Evolutionary conservation across 2,888 invertebrate genomes (phyloP), one percentile per base, ranked within the genome.

Genomic region (Cheiracanthium punctorium): DNA sequence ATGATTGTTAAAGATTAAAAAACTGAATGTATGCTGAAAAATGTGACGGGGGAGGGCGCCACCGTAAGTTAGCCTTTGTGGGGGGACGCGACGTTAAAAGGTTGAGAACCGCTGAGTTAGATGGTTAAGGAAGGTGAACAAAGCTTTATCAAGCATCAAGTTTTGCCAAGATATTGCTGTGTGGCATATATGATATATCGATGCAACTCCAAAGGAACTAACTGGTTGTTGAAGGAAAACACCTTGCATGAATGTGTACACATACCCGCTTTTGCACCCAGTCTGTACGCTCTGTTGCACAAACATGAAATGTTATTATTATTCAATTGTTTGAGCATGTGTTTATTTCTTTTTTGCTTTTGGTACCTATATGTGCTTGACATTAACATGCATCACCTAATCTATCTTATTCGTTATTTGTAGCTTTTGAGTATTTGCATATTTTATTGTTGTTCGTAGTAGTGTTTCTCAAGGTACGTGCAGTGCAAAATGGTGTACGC

Each of bases 391-490:
- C 24, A 58, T 58, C 4, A 58, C 24, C 24, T 24, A 7, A 58
- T 58, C 2, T 48, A 24, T 58, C 17, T 58, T 24, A 58, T 24
- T 58, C 2, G 58, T 58, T 24, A 58, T 17, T 7, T 58, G 43
- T 48, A 17, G 43, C 58, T 24, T 58, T 24, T n/a, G 24, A 58
- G 58, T 58, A 10, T 48, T 58, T 58, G 58, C 24, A 58, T 24
- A 58, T 58, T 24, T 58, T 12, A 17, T 58, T 58, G 58, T 58
- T 58, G 58, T 58, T 20, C 24, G 24, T 58, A 24, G 58, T 58
- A 58, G 58, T 58, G 58, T 58, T 58, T 58, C 58, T 58, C 58
- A 58, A 58, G 58, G 58, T 24, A 24, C 58, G 17, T 58, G 58
- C 58, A 24, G 24, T 58, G 58, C 58, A 58, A 24, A 37, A 58